phyloP scores from a whole-genome alignment of 2,888 invertebrate genomes.

The Heliconius hortense region DNA sequence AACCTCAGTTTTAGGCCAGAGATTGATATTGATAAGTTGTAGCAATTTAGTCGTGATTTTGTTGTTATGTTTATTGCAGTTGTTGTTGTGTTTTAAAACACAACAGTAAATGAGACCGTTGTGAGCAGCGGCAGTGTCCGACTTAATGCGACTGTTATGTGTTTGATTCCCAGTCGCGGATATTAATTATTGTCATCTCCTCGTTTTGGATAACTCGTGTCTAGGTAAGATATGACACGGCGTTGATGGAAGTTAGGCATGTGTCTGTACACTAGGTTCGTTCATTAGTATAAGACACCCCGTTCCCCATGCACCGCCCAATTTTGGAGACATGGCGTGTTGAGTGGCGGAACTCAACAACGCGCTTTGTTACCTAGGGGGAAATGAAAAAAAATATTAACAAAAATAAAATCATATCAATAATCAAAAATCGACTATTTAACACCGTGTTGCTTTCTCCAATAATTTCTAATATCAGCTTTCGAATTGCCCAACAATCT shows the following conservation, averaged over 20 bases:
- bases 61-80: not conserved
- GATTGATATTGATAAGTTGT: conserved; percentile 16
- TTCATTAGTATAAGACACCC: not conserved
- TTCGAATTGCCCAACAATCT: conserved; percentile 39
- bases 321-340: not conserved
- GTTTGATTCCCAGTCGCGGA: not conserved
- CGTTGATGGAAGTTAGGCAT: no score
- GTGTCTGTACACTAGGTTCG: no score
- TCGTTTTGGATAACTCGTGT: no score
- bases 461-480: conserved; percentile 30
- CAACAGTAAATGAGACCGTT: not conserved
- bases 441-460: conserved; percentile 32
- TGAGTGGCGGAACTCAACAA: not conserved
- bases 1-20: conserved; percentile 20
- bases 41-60: not conserved
- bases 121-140: not conserved
- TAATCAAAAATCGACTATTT: not conserved
- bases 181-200: not conserved
- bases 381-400: not conserved
- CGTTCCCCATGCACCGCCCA: not conserved
- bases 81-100: not conserved
- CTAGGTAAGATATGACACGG: no score
- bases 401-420: not conserved
- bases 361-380: not conserved
- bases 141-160: not conserved